These are phyloP conservation scores for Phodopus roborovskii DNA, from an alignment of 2,113 vertebrate genomes.

Conservation along the genomic window DNA sequence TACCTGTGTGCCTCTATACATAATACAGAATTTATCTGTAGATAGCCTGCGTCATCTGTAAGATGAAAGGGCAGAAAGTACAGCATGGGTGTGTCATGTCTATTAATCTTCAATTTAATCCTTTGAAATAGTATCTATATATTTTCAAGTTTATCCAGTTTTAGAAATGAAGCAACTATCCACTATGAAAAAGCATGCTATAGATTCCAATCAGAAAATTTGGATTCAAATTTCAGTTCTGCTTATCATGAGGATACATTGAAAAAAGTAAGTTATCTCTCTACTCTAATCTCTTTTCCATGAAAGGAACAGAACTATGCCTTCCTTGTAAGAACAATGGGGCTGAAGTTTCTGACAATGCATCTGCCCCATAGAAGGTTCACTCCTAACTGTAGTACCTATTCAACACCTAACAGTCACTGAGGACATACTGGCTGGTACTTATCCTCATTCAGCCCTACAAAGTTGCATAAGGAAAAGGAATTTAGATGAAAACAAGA, in stretches of 20 bases:
- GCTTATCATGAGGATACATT: neutral
- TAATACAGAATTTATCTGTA: neutral
- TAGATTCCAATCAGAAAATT: neutral
- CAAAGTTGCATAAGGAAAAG: neutral
- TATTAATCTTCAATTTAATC: neutral
- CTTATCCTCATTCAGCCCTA: neutral
- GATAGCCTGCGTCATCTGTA: neutral
- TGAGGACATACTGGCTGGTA: neutral
- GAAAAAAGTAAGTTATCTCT: neutral
- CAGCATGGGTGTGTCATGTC: neutral
- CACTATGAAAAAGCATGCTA: neutral
- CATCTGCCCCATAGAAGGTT: neutral
- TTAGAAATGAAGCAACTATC: neutral
- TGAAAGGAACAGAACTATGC: neutral
- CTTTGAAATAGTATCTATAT: neutral
- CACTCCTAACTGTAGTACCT: neutral
- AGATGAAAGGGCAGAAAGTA: neutral
- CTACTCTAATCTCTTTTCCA: neutral
- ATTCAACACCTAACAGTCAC: neutral
- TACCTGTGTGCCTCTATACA: neutral
- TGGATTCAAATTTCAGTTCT: slow-evolving; percentile 25
- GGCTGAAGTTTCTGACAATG: neutral
- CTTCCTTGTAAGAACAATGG: neutral
- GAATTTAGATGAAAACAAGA: neutral
- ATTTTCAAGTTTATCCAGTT: neutral